Evolutionary conservation across 1,140 invertebrate genomes (phyloP).

Genomic region (Drosophila repletoides): DNA sequence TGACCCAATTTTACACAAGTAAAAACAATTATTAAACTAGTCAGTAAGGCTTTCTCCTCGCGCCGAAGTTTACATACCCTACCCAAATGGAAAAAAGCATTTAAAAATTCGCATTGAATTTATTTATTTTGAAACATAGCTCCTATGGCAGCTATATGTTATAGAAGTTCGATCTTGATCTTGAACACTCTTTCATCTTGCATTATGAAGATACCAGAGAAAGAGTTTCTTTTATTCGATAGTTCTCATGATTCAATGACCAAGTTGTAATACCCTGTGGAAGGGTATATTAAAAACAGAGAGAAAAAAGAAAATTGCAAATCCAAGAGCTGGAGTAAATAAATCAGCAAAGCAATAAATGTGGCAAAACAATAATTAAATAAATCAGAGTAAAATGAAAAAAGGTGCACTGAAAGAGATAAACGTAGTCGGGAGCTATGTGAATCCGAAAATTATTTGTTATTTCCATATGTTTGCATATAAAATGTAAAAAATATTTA

Average conservation of each 20-base stretch:
- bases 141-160: no score
- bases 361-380: slow-evolving; percentile 61
- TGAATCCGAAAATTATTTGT: slow-evolving; percentile 21
- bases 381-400: slow-evolving; percentile 8
- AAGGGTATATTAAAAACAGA: not conserved
- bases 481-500: slow-evolving; percentile 19
- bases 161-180: no score
- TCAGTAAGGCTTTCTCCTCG: no score
- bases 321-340: slow-evolving; percentile 13
- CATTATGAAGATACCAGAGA: no score
- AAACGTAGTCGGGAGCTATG: slow-evolving; percentile 29
- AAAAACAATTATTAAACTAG: slow-evolving; percentile 14
- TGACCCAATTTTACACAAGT: slow-evolving; percentile 45
- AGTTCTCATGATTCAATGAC: no score
- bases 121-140: no score
- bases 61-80: no score
- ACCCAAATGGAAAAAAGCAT: no score
- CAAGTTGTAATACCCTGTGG: no score
- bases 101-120: no score
- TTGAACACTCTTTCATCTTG: no score
- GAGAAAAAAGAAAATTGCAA: slow-evolving; percentile 11
- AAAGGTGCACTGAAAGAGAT: not conserved
- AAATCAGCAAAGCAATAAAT: slow-evolving; percentile 33
- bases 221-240: no score
- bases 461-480: not conserved